phyloP scores from a whole-genome alignment of 2,888 invertebrate genomes.

The Hypena proboscidalis region DNA sequence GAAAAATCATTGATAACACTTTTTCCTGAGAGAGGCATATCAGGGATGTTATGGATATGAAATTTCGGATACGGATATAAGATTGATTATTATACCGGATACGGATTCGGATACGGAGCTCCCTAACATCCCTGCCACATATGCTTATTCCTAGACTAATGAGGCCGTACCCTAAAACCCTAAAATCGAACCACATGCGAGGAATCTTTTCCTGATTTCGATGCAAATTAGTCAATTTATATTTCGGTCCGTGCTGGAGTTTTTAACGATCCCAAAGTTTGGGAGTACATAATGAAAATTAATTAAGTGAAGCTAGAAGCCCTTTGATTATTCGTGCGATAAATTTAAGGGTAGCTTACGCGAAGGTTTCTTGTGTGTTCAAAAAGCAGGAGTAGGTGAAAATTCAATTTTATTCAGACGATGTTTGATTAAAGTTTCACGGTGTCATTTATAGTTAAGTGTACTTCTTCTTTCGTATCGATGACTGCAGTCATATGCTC shows the following conservation, averaged over 20 bases:
- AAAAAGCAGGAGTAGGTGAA: not conserved
- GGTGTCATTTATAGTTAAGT: not conserved
- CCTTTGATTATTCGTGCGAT: constrained; percentile 21
- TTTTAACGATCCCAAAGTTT: constrained; percentile 4
- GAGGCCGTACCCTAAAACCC: not conserved
- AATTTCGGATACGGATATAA: not conserved
- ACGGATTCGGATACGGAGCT: no score
- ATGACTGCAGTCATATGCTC: no score
- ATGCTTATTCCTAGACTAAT: not conserved
- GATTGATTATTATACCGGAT: no score
- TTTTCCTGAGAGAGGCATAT: no score
- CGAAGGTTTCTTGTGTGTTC: constrained; percentile 2
- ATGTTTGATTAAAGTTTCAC: not conserved
- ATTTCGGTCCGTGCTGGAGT: not conserved
- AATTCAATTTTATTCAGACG: not conserved
- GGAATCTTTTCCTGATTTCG: not conserved
- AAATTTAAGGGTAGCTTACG: constrained; percentile 5
- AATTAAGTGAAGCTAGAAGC: constrained; percentile 11
- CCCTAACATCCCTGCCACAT: no score
- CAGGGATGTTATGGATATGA: no score
- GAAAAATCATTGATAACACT: no score
- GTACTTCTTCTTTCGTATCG: no score
- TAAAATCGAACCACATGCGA: not conserved
- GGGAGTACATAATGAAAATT: constrained; percentile 22
- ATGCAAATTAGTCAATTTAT: constrained; percentile 14